A percentile compares a stretch with the other conserved stretches of the same genome.
These are phyloP conservation scores for Dipodomys merriami DNA, from an alignment of 2,113 vertebrate species.

Conservation along the genomic window DNA sequence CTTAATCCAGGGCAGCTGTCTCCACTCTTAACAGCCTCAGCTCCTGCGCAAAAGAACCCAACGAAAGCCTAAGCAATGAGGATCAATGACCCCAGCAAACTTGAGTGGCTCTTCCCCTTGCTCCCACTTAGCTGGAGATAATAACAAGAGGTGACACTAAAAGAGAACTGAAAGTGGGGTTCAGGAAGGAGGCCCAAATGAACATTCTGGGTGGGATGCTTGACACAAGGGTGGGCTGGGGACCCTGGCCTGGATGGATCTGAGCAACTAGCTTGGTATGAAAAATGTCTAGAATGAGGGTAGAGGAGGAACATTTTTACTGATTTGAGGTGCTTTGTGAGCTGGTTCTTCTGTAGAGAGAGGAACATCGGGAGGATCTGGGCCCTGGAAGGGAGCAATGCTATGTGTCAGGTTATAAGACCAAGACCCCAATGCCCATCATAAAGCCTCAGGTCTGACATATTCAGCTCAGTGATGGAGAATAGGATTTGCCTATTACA, in stretches of 20 bases:
- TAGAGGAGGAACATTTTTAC: background rate
- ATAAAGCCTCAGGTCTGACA: background rate
- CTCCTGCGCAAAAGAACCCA: background rate
- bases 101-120: background rate
- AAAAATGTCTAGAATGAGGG: background rate
- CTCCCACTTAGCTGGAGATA: background rate
- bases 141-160: background rate
- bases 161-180: background rate
- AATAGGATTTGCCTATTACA: background rate
- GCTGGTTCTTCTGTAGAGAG: no score
- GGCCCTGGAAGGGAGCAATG: no score
- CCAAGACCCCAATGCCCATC: background rate
- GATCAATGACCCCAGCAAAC: no score
- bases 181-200: background rate
- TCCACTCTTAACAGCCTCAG: background rate
- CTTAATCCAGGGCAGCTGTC: background rate
- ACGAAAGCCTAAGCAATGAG: background rate
- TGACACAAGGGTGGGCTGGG: accelerated
- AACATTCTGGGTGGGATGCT: background rate
- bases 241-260: no score
- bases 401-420: background rate
- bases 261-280: background rate
- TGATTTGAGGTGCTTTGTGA: background rate
- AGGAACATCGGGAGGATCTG: background rate
- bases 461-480: background rate